phyloP scores from a whole-genome alignment of 2,888 invertebrate genomes.

The Piscicola geometra region DNA sequence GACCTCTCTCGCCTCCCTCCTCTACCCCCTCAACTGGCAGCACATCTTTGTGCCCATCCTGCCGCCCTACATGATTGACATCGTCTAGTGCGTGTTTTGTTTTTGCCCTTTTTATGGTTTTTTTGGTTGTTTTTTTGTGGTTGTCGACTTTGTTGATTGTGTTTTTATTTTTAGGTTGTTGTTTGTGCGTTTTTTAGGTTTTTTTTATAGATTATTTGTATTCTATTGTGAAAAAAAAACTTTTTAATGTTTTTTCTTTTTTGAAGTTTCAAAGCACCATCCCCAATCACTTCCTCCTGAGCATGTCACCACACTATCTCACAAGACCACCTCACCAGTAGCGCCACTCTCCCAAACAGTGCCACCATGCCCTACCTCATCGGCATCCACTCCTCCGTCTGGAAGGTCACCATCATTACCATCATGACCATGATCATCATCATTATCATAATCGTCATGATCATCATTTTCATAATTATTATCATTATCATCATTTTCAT shows the following conservation, averaged over 20 bases:
- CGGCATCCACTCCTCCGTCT: slow-evolving; percentile 80
- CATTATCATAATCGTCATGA: neutral
- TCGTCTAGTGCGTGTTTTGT: slow-evolving; percentile 49
- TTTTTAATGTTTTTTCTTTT: too few relatives aligned
- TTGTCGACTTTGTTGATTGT: neutral
- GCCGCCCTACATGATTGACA: slow-evolving; percentile 78
- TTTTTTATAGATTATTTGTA: too few relatives aligned
- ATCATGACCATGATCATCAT: neutral
- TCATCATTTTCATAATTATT: neutral
- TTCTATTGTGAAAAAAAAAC: too few relatives aligned
- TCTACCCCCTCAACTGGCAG: slow-evolving; percentile 98
- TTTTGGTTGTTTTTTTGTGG: neutral
- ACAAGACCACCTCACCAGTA: too few relatives aligned
- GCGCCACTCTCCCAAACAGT: too few relatives aligned
- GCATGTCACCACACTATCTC: too few relatives aligned
- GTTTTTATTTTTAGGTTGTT: neutral
- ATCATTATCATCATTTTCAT: too few relatives aligned
- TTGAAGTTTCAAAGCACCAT: too few relatives aligned
- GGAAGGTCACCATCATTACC: too few relatives aligned
- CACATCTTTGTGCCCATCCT: slow-evolving; percentile 94
- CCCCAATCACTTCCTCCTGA: too few relatives aligned
- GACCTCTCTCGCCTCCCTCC: slow-evolving; percentile 85
- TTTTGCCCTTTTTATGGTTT: neutral
- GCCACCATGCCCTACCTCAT: slow-evolving; percentile 98
- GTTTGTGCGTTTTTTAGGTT: slow-evolving; percentile 19